Evolutionary conservation across 2,888 invertebrate species (phyloP).

Genomic region (Nomada ruficornis): DNA sequence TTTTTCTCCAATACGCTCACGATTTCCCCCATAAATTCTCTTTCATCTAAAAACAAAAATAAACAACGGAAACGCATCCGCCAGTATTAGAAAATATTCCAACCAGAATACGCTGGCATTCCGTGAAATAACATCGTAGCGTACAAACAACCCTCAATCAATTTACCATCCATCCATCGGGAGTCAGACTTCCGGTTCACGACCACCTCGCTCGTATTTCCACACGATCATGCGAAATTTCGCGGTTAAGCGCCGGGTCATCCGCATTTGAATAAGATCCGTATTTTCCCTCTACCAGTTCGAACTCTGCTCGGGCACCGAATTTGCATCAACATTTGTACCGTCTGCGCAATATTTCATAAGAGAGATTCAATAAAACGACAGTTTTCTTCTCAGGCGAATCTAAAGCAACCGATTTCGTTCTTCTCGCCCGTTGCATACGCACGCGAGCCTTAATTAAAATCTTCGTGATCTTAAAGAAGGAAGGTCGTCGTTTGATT

Average conservation of each 20-base stretch:
- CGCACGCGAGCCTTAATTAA: constrained; percentile 10
- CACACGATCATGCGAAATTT: constrained; percentile 35
- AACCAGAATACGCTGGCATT: neutral
- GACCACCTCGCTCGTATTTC: constrained; percentile 37
- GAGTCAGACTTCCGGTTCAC: constrained; percentile 31
- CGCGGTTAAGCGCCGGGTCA: constrained; percentile 25
- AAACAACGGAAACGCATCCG: no score
- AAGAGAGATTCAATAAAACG: constrained; percentile 32
- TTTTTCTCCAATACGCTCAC: no score
- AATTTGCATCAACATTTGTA: constrained; percentile 36
- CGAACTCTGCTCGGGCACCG: constrained; percentile 9
- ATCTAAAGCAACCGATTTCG: constrained; percentile 1
- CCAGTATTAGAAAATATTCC: no score
- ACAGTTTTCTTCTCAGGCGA: neutral
- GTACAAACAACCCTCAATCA: neutral
- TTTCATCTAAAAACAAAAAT: no score
- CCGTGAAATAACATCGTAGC: neutral
- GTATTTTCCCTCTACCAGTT: constrained; percentile 50
- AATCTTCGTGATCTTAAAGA: neutral
- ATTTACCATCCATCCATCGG: neutral
- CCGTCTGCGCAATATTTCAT: constrained; percentile 7
- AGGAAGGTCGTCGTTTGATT: neutral
- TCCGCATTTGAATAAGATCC: constrained; percentile 59
- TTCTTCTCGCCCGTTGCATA: no score
- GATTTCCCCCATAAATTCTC: no score